Percentiles rank a stretch among this genome's conserved stretches.
These are phyloP conservation scores for Cyclura pinguis DNA, from an alignment of 2,797 vertebrate genomes.

Conservation along the genomic window DNA sequence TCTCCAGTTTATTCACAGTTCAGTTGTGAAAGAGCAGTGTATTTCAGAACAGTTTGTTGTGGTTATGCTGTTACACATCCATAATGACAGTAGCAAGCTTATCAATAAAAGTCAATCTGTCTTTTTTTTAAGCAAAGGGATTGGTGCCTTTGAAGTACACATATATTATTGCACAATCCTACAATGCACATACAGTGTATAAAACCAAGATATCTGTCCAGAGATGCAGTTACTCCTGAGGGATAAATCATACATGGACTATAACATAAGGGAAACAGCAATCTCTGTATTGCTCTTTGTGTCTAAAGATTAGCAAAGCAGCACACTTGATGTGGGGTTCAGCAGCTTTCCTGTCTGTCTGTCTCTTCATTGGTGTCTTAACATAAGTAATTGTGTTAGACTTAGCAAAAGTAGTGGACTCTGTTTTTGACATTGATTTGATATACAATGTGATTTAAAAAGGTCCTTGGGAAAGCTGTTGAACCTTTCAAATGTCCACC, in stretches of 20 bases:
- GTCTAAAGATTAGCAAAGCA: background rate
- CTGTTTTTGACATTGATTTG: background rate
- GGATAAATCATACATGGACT: background rate
- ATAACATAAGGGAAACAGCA: background rate
- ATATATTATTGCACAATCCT: background rate
- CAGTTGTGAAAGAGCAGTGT: background rate
- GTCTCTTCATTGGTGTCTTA: background rate
- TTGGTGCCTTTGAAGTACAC: conserved; percentile 6
- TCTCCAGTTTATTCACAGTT: background rate
- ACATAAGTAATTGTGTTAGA: background rate
- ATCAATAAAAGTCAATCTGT: background rate
- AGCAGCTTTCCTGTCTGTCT: background rate
- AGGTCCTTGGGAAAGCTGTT: background rate
- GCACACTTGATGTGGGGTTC: background rate
- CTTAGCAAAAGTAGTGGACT: background rate
- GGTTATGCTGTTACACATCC: background rate
- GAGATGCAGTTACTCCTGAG: background rate
- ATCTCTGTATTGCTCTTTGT: background rate
- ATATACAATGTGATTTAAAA: background rate
- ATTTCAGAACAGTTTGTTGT: background rate
- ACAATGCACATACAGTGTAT: background rate
- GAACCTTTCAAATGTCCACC: background rate
- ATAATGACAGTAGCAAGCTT: background rate
- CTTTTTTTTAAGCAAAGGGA: background rate
- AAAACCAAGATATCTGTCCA: background rate